Base-by-base conservation (phyloP, 2,797 vertebrate genomes). In the Gymnothorax reevesii region DNA sequence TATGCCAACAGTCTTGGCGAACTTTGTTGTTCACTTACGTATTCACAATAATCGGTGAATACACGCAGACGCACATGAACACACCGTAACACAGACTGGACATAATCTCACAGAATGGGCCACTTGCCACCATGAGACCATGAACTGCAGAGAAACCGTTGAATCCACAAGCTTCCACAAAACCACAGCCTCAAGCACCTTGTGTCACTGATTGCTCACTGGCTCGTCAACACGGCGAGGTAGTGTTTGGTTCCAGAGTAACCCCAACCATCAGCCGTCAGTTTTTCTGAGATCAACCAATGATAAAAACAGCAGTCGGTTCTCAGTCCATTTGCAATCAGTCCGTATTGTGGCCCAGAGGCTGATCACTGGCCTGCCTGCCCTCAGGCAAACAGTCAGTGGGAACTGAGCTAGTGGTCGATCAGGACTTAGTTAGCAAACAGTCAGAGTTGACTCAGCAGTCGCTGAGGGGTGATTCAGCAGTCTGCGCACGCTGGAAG, bases 191-290 rank as follows among this genome's bases (percentile, higher is more conserved):
- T 87, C 88, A 89, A 88, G 88, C 87, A 17, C 4, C 57, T 83
- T 27, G 15, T 10, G 27, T 62, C 59, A 89, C 73, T 82, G 9
- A 9, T 88, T 86, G 89, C 85, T 66, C 87, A 88, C 92, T 85
- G 86, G 87, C 88, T 87, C 87, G 93, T 94, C 88, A 91, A 93
- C 91, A 90, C 84, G 87, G 87, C 90, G 85, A 89, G 87, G 90
- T 89, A 88, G 89, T 75, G 83, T 90, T 73, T 33, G 3, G 25
- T 7, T 73, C 27, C 33, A 27, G 27, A 27, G 86, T 87, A 75
- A 82, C 86, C 85, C 90, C 86, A 66, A 87, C 77, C 4, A 88
- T 85, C 89, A 88, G 87, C 88, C 69, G 27, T 87, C 88, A 89
- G 90, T 92, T 91, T 92, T 89, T 93, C 92, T 92, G 91, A 88